These are phyloP conservation scores for Rhorus exstirpatorius DNA, from an alignment of 2,888 invertebrate genomes.

Conservation along the genomic window DNA sequence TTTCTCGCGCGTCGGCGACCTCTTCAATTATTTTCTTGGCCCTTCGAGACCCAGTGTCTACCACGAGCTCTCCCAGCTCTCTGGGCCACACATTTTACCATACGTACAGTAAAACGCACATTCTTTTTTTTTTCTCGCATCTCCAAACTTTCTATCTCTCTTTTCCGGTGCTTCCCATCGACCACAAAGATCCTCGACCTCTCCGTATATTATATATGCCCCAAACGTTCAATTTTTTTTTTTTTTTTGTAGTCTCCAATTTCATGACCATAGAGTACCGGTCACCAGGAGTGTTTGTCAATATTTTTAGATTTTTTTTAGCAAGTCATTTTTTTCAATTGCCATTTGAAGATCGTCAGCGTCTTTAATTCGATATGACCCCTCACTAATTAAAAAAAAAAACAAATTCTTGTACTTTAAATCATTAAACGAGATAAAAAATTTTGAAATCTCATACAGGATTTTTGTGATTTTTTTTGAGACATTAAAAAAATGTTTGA, in stretches of 20 bases:
- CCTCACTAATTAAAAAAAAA: too few relatives aligned
- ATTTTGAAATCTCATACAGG: too few relatives aligned
- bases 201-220: neutral
- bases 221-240: slow-evolving; percentile 3
- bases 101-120: slow-evolving; percentile 26
- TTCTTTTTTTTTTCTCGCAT: slow-evolving; percentile 32
- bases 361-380: too few relatives aligned
- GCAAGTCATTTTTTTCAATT: too few relatives aligned
- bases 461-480: too few relatives aligned
- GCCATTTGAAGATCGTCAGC: too few relatives aligned
- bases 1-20: slow-evolving; percentile 56
- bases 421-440: too few relatives aligned
- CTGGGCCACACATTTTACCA: slow-evolving; percentile 52
- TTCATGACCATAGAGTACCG: too few relatives aligned
- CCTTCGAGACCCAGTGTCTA: slow-evolving; percentile 65
- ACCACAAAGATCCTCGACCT: slow-evolving; percentile 14
- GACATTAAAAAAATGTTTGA: too few relatives aligned
- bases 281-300: too few relatives aligned
- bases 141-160: slow-evolving; percentile 33
- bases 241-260: neutral
- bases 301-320: too few relatives aligned
- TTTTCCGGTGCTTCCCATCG: slow-evolving; percentile 27
- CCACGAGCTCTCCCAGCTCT: slow-evolving; percentile 38
- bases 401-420: too few relatives aligned
- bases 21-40: slow-evolving; percentile 69